Evolutionary conservation across 2,113 vertebrate species (phyloP), one percentile per base, ranked within the genome.

Genomic region (Nycticebus coucang): DNA sequence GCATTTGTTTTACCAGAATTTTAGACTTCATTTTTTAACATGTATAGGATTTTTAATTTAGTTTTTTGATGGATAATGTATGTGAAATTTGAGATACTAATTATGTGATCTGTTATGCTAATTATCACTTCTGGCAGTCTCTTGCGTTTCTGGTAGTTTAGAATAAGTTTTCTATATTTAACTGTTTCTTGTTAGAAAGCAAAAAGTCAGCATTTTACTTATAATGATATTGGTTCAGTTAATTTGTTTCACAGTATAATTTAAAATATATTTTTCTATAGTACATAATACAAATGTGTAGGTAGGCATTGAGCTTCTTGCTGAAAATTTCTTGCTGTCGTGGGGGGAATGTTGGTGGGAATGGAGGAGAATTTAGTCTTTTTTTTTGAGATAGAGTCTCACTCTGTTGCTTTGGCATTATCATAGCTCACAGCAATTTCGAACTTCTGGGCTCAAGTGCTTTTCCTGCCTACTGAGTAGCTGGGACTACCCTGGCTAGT

Each of bases 161-260:
- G 66, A 92, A 26, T 68, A 77, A 60, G 74, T 89, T 82, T 82
- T 87, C 35, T 17, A 18, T 90, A 77, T 82, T 85, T 82, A 69
- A 89, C 71, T 81, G 60, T n/a, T 92, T 94, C n/a, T 82, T 71
- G 26, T 85, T 89, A 72, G 74, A 95, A 94, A 74, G 5, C 2
- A 57, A 71, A 68, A 50, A 68, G n/a, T 57, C 24, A 89, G 4
- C 69, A n/a, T 94, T 94, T 89, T 35, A n/a, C 11, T 85, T 75
- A 7, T 41, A 30, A 81, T 86, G 74, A 11, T 41, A 22, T 50
- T 64, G 22, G 55, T 74, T 88, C 9, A 69, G 12, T 85, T 69
- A 80, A 79, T 95, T 69, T 85, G 37, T 95, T 50, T 92, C 64
- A 92, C 1, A 45, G 22, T 75, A 41, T 92, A 62, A 37, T 87